Evolutionary conservation across 2,797 vertebrate genomes (phyloP), one percentile per base, ranked within the genome.

Genomic region (Enteromius afrohamiltoni): DNA sequence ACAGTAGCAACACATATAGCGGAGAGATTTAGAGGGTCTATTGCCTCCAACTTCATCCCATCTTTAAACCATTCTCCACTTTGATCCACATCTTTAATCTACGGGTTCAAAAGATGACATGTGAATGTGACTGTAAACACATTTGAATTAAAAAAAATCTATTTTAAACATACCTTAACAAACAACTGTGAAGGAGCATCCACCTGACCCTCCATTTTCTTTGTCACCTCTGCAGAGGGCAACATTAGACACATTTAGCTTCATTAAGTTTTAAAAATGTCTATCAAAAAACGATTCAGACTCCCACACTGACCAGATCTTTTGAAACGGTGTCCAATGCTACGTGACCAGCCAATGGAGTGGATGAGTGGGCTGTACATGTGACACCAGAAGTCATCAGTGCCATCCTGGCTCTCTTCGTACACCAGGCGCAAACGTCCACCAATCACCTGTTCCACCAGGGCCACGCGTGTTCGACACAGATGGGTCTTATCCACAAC

Each of bases 1-100:
- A 99, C 97, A 89, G 98, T 99, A 89, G 97, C 98, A 82, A 99
- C 98, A 95, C 98, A 99, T 96, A 99, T 99, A 91, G 98, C 96
- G 58, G 98, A 99, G 92, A 99, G 97, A 93, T 99, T 99, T 92
- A 99, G 95, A 62, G 97, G 98, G 86, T 99, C 98, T 84, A 99
- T 99, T 89, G 98, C 97, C 95, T 99, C 98, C 86, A 99, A 88
- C 92, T 98, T 99, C 98, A 99, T 99, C 85, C 97, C 97, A 87
- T 99, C 98, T 93, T 95, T 97, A 93, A 97, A 99, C 97, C 98
- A 99, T 6, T 98, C 97, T 85, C 95, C 96, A 91, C 88, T 96
- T 92, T 97, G 96, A 83, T 99, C 98, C 90, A 98, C 96, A 80
- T 99, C 98, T 93, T 94, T 98, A 80, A 98, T 96, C 98, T 98